A percentile compares a stretch with the other conserved stretches of the same genome.
Evolutionary conservation across 1,140 invertebrate species (phyloP).

Genomic region (Stegodyphus dumicola): DNA sequence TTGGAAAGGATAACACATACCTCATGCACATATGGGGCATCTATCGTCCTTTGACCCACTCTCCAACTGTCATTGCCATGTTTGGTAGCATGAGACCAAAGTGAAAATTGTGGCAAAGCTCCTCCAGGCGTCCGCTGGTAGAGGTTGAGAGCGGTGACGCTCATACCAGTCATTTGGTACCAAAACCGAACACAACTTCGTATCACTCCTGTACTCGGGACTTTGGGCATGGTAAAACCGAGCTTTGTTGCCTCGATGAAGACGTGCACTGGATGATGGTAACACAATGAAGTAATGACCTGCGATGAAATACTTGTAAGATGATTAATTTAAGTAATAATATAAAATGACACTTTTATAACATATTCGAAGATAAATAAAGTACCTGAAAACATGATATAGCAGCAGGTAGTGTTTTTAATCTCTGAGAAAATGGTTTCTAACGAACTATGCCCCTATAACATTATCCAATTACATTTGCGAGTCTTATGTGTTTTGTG

Average conservation of each 20-base stretch:
- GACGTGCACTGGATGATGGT: slow-evolving; percentile 17
- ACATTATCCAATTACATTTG: too few species aligned
- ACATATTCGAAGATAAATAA: too few species aligned
- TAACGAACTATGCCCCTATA: too few species aligned
- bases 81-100: slow-evolving; percentile 41
- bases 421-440: too few species aligned
- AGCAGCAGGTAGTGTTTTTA: too few species aligned
- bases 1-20: not conserved
- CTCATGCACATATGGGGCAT: slow-evolving; percentile 31
- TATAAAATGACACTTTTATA: too few species aligned
- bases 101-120: not conserved
- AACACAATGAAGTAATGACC: slow-evolving; percentile 57
- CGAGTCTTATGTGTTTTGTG: too few species aligned
- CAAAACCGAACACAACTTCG: slow-evolving; percentile 61
- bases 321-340: too few species aligned
- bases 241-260: slow-evolving; percentile 44
- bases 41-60: slow-evolving; percentile 43
- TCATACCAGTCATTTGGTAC: slow-evolving; percentile 63
- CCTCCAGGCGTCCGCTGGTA: slow-evolving; percentile 42
- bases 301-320: not conserved
- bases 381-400: too few species aligned
- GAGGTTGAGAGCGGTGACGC: slow-evolving; percentile 54
- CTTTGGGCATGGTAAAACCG: slow-evolving; percentile 39
- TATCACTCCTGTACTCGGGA: slow-evolving; percentile 22
- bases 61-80: slow-evolving; percentile 39